Percentiles rank a stretch among this genome's conserved stretches.
Evolutionary conservation across 1,140 invertebrate species (phyloP).

Genomic region (Dysdera silvatica): DNA sequence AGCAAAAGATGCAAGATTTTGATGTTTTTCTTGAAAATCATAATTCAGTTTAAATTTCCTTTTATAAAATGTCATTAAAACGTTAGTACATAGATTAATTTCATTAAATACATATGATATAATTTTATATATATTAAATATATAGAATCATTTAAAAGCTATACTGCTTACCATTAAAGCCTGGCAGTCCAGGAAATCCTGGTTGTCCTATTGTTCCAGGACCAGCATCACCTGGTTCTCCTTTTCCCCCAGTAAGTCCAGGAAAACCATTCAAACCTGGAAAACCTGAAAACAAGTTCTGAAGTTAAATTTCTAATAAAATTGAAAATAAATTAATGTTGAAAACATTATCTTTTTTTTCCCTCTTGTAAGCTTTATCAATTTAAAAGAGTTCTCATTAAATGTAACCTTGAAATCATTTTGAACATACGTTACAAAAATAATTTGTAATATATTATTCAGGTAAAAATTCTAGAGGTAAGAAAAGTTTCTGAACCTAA

Average conservation of each 20-base stretch:
- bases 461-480: too few relatives aligned
- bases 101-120: constrained; percentile 44
- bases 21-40: too few relatives aligned
- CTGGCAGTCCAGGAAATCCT: constrained; percentile 48
- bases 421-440: too few relatives aligned
- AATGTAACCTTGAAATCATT: too few relatives aligned
- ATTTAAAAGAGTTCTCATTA: too few relatives aligned
- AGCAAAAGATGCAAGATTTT: too few relatives aligned
- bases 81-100: neutral
- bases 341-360: neutral
- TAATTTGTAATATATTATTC: too few relatives aligned
- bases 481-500: too few relatives aligned
- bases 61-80: neutral
- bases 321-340: neutral
- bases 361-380: too few relatives aligned
- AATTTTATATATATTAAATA: neutral
- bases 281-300: neutral
- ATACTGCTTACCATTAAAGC: constrained; percentile 8
- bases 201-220: constrained; percentile 33
- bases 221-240: constrained; percentile 31
- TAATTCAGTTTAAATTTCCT: neutral
- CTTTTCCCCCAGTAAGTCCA: constrained; percentile 46
- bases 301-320: neutral
- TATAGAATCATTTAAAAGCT: too few relatives aligned
- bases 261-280: constrained; percentile 49